Conservation (phyloP, 2,113 vertebrate genomes). For the Alethe castanea region DNA sequence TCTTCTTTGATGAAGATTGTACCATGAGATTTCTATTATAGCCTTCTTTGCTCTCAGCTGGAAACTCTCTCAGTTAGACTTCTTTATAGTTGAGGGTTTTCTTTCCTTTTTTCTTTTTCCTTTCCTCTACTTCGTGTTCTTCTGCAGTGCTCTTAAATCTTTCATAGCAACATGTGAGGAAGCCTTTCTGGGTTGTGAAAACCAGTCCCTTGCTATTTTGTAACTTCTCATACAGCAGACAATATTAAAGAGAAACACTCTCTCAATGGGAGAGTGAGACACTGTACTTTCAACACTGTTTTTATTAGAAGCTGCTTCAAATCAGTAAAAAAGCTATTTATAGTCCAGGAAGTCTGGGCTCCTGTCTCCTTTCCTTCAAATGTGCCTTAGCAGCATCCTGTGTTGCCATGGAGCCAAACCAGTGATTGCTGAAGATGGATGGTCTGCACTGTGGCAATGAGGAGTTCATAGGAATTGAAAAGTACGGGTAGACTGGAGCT, state of each 20-base stretch:
- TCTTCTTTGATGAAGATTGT: conserved; percentile 3
- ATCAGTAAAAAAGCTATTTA: not conserved
- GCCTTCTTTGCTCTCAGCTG: conserved; percentile 26
- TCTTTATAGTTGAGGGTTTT: not conserved
- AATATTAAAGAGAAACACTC: not conserved
- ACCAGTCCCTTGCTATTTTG: not conserved
- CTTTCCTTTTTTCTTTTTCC: not conserved
- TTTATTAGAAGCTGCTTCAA: not conserved
- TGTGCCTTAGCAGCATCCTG: not conserved
- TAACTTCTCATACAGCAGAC: not conserved
- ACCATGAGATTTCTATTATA: conserved; percentile 19
- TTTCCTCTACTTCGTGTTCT: not conserved
- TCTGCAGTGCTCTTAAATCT: conserved; percentile 1
- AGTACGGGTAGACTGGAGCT: not conserved
- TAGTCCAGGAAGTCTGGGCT: not conserved
- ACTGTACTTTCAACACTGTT: not conserved
- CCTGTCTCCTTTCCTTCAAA: not conserved
- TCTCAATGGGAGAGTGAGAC: not conserved
- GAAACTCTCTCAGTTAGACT: not conserved
- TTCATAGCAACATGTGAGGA: not conserved
- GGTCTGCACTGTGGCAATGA: not conserved
- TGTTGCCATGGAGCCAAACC: not conserved
- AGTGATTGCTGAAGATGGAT: not conserved
- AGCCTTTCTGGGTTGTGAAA: not conserved
- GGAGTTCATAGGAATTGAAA: not conserved